Conservation (phyloP, 2,888 invertebrate genomes). For the Eilema depressum region DNA sequence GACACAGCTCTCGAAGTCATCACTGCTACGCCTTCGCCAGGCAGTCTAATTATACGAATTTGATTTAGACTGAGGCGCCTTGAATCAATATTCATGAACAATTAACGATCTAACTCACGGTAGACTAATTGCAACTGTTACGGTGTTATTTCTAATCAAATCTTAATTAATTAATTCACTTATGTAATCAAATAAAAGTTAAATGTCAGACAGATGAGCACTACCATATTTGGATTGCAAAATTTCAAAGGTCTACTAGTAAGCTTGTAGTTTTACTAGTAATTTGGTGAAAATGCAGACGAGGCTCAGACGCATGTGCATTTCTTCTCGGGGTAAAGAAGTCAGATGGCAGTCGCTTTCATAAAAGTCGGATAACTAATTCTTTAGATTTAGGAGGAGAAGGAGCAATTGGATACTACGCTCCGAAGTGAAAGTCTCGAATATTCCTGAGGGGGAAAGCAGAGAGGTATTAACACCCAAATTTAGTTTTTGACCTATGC, state of each 20-base stretch:
- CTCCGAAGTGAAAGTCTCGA: too few relatives aligned
- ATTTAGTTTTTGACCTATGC: too few relatives aligned
- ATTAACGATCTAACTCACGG: neutral
- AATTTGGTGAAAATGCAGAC: neutral
- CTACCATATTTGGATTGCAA: neutral
- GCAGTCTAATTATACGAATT: neutral
- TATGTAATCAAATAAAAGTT: neutral
- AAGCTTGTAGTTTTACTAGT: neutral
- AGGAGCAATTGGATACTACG: too few relatives aligned
- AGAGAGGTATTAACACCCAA: too few relatives aligned
- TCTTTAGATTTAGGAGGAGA: too few relatives aligned
- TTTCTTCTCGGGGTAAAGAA: too few relatives aligned
- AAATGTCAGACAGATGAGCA: neutral
- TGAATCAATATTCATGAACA: neutral
- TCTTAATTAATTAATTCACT: slow-evolving; percentile 1
- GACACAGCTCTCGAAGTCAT: neutral
- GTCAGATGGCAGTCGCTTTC: too few relatives aligned
- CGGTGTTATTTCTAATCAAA: slow-evolving; percentile 1
- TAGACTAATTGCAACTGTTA: neutral
- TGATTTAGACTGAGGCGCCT: neutral
- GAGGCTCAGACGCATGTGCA: too few relatives aligned
- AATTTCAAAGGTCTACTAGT: neutral
- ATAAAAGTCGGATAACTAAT: too few relatives aligned
- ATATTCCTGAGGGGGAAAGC: too few relatives aligned
- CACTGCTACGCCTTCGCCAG: neutral